Evolutionary conservation across 2,113 vertebrate genomes (phyloP).

Genomic region (Heptranchias perlo): DNA sequence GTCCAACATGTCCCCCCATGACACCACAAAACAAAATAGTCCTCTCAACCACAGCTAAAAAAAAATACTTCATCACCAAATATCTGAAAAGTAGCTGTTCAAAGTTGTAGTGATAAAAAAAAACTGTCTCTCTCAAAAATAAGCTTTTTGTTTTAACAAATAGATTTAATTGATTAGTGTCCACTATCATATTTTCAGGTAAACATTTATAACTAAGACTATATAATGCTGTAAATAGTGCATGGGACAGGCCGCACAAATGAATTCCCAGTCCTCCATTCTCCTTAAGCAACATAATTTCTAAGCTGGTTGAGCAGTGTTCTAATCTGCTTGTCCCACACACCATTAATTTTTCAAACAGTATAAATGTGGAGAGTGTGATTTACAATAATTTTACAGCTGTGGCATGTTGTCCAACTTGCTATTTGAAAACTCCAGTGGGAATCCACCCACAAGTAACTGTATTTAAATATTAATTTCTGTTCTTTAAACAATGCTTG

Average conservation of each 20-base stretch:
- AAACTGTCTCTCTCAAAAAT: not conserved
- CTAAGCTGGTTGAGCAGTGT: constrained; percentile 25
- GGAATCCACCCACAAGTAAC: constrained; percentile 10
- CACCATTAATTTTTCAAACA: constrained; percentile 36
- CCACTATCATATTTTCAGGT: not conserved
- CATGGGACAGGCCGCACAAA: not conserved
- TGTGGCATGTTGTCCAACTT: not conserved
- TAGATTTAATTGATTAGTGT: not conserved
- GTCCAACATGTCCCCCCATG: not conserved
- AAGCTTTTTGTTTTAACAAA: not conserved
- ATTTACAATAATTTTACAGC: constrained; percentile 31
- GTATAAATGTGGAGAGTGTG: constrained; percentile 25
- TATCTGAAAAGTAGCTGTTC: not conserved
- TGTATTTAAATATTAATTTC: constrained; percentile 25
- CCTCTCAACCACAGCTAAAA: not conserved
- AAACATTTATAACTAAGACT: not conserved
- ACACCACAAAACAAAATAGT: not conserved
- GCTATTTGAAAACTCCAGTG: constrained; percentile 23
- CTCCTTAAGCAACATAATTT: not conserved
- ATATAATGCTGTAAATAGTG: not conserved
- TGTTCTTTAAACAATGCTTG: constrained; percentile 17
- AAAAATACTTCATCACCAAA: not conserved
- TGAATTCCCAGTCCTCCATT: not conserved
- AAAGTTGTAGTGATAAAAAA: not conserved
- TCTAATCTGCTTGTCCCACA: constrained; percentile 38